phyloP scores from a whole-genome alignment of 2,888 invertebrate species.

The Rhodophaea formosa region DNA sequence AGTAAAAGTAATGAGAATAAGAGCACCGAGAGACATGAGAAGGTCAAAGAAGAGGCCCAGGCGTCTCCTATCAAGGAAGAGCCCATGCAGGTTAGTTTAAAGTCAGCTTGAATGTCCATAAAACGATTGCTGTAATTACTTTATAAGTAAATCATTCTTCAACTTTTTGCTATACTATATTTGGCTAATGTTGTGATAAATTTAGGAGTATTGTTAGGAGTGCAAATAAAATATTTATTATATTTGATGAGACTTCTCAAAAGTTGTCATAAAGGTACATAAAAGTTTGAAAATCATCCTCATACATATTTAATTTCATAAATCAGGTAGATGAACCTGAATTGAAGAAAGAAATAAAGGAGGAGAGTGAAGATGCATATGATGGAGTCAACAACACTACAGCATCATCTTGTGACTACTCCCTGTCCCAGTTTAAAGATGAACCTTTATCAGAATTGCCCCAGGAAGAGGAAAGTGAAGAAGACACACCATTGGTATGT shows the following conservation, averaged over 20 bases:
- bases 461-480: conserved; percentile 83
- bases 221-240: no score
- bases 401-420: conserved; percentile 87
- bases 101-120: neutral
- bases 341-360: conserved; percentile 71
- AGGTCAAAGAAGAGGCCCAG: conserved; percentile 55
- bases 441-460: conserved; percentile 74
- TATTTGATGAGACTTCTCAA: no score
- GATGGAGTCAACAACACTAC: conserved; percentile 67
- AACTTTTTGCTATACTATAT: no score
- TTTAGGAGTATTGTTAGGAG: no score
- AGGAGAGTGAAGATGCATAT: conserved; percentile 64
- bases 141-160: no score
- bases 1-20: conserved; percentile 67
- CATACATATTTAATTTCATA: neutral
- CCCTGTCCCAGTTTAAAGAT: conserved; percentile 85
- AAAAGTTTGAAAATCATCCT: neutral
- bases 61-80: conserved; percentile 66
- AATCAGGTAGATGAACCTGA: conserved; percentile 62
- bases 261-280: no score
- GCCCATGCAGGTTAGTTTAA: conserved; percentile 55
- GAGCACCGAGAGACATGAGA: conserved; percentile 53
- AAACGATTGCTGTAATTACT: neutral
- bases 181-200: no score
- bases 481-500: conserved; percentile 88